A percentile compares a stretch with the other conserved stretches of the same genome.
These are phyloP conservation scores for Tachycineta bicolor DNA, from an alignment of 2,113 vertebrate genomes.

Conservation along the genomic window DNA sequence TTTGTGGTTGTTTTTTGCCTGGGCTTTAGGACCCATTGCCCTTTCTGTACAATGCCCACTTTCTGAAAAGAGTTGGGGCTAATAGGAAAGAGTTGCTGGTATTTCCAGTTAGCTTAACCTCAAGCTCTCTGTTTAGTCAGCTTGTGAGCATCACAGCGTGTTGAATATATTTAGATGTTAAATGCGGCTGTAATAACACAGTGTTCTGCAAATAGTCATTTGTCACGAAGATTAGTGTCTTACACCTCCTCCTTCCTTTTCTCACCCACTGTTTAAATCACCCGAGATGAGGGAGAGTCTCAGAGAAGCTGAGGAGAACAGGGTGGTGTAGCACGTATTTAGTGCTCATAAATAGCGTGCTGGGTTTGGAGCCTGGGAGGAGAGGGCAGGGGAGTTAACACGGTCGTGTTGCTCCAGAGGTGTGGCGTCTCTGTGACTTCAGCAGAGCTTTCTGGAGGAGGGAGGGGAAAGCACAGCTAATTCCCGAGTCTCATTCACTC, in stretches of 20 bases:
- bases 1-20: neutral
- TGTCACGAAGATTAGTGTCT: conserved; percentile 62
- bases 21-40: neutral
- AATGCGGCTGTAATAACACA: conserved; percentile 17
- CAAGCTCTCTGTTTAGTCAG: neutral
- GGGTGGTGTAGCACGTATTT: neutral
- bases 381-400: neutral
- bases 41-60: neutral
- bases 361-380: neutral
- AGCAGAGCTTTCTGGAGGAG: neutral
- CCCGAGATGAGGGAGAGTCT: conserved; percentile 5
- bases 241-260: conserved; percentile 68
- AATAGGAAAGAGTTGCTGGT: neutral
- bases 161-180: conserved; percentile 34
- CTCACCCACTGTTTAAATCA: conserved; percentile 43
- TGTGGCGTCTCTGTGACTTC: neutral
- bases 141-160: neutral
- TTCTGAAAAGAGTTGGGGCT: neutral
- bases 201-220: conserved; percentile 46
- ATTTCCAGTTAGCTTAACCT: neutral
- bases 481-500: neutral
- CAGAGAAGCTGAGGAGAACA: neutral
- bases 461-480: neutral
- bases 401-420: neutral
- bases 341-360: neutral